Conservation (phyloP, 2,797 vertebrate genomes). For the Galagoides demidoff region DNA sequence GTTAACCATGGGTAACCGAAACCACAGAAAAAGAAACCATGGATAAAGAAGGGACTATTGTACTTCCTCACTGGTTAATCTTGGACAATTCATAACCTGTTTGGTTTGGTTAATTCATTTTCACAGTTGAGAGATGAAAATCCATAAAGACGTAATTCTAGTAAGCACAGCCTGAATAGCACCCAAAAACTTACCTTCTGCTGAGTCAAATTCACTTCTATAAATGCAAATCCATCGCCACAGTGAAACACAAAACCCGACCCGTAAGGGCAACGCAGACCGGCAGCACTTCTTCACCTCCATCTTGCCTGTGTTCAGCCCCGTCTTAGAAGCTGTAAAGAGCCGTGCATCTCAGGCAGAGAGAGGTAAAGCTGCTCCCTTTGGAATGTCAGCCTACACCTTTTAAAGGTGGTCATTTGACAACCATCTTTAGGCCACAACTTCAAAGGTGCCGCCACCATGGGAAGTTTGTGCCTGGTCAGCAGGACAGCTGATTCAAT, state of each 20-base stretch:
- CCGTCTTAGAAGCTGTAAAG: not conserved
- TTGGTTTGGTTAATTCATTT: not conserved
- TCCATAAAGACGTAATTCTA: not conserved
- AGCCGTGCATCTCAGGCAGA: not conserved
- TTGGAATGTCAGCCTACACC: accelerated
- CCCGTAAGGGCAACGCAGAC: accelerated
- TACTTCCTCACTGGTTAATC: not conserved
- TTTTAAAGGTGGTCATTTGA: not conserved
- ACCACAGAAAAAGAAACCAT: not conserved
- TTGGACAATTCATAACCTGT: not conserved
- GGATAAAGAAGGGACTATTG: not conserved
- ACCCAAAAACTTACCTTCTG: not conserved
- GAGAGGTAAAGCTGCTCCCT: too few relatives aligned
- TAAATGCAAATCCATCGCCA: not conserved
- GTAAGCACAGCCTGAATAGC: not conserved
- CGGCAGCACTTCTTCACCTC: not conserved
- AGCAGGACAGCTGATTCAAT: not conserved
- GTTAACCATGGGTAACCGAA: not conserved
- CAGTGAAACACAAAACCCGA: not conserved
- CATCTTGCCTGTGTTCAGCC: too few relatives aligned
- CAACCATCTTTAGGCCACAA: not conserved
- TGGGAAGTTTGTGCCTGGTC: not conserved
- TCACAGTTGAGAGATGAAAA: not conserved
- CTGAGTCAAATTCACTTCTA: not conserved
- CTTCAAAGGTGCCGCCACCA: not conserved